phyloP scores from a whole-genome alignment of 2,797 vertebrate species.

The Buphagus erythrorhynchus region DNA sequence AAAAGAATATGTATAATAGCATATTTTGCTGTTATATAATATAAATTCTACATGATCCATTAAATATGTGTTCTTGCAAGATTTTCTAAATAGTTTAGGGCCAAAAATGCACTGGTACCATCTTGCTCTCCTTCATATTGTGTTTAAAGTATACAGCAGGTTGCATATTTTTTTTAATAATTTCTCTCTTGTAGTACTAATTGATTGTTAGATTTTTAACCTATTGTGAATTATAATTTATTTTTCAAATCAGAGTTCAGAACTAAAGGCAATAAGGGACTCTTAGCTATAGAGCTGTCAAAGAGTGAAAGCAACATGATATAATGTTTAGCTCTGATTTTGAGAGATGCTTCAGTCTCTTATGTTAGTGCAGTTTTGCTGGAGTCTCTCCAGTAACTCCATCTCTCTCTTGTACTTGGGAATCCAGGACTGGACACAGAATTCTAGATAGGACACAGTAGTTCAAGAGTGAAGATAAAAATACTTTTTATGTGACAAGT shows the following conservation, averaged over 20 bases:
- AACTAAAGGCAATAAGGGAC: neutral
- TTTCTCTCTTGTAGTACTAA: neutral
- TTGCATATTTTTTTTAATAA: neutral
- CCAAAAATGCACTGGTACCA: neutral
- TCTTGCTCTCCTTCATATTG: neutral
- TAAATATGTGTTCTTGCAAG: neutral
- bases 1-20: neutral
- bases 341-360: neutral
- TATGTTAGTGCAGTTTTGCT: rapidly evolving
- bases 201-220: neutral
- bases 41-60: neutral
- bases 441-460: neutral
- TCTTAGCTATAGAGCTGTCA: neutral
- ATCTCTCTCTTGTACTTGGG: neutral
- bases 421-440: neutral
- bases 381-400: neutral
- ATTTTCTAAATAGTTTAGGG: neutral
- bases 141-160: neutral
- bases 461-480: neutral
- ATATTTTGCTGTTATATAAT: neutral
- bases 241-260: neutral
- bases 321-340: neutral
- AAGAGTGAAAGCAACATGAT: neutral
- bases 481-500: neutral
- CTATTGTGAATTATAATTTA: neutral